Percentiles rank a stretch among this genome's conserved stretches.
phyloP scores from a whole-genome alignment of 2,113 vertebrate genomes.

The Neodon shergylaensis region DNA sequence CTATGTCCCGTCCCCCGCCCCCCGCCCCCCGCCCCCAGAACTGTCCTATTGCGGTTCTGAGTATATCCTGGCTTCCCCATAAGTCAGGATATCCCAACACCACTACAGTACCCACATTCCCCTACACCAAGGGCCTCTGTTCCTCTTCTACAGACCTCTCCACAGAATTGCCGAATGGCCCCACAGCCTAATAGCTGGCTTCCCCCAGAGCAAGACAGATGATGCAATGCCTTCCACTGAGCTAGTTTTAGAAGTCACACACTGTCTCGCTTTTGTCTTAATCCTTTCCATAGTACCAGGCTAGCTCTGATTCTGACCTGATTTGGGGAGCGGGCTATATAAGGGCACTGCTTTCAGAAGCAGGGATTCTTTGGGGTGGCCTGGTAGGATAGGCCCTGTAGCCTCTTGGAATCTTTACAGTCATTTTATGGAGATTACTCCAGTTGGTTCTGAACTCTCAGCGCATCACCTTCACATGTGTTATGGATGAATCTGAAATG shows the following conservation, averaged over 20 bases:
- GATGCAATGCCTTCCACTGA: background rate
- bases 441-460: background rate
- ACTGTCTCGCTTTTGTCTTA: background rate
- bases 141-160: background rate
- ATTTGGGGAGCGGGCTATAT: background rate
- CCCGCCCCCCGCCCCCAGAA: fast-evolving
- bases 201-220: background rate
- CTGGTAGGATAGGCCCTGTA: background rate
- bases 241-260: background rate
- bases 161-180: no score
- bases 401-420: background rate
- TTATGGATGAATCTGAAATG: background rate
- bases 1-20: no score
- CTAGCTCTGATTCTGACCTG: background rate
- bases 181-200: background rate
- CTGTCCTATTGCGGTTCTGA: no score
- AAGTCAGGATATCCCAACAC: no score
- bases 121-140: background rate
- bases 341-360: background rate
- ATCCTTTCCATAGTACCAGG: background rate
- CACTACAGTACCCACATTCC: no score
- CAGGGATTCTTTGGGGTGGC: background rate
- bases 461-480: background rate
- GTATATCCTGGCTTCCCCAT: no score
- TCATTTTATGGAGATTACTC: background rate